These are phyloP conservation scores for Stomatorhinus walkeri DNA, from an alignment of 2,797 vertebrate species.

Conservation along the genomic window DNA sequence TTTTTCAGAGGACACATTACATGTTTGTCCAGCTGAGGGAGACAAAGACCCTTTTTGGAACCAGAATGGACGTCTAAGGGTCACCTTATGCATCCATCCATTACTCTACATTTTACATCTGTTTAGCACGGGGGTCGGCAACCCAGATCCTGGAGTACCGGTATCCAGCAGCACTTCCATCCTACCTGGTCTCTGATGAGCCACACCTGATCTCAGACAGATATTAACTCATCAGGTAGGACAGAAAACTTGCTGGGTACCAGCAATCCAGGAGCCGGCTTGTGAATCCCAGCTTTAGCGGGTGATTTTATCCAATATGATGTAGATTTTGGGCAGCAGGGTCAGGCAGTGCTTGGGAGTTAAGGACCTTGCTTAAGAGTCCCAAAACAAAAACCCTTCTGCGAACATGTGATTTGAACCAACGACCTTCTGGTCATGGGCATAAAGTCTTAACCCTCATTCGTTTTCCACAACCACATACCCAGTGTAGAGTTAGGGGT, in stretches of 20 bases:
- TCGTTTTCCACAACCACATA: not conserved
- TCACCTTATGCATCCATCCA: not conserved
- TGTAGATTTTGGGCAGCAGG: not conserved
- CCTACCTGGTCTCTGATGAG: not conserved
- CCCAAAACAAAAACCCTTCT: not conserved
- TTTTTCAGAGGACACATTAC: not conserved
- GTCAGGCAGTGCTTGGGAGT: not conserved
- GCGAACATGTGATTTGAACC: not conserved
- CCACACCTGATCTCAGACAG: not conserved
- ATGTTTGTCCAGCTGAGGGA: constrained; percentile 1
- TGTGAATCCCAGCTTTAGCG: not conserved
- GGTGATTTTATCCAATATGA: not conserved
- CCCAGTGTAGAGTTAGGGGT: not conserved
- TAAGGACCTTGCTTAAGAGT: not conserved
- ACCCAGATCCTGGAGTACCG: not conserved
- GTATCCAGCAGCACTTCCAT: not conserved
- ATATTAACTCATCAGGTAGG: not conserved
- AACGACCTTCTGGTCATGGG: not conserved
- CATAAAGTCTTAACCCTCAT: not conserved
- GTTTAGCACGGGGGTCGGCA: not conserved
- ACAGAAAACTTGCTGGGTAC: not conserved
- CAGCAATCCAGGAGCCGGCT: not conserved
- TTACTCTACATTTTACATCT: not conserved
- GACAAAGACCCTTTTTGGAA: not conserved
- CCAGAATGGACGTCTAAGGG: not conserved